Percentiles rank a stretch among this genome's conserved stretches.
Evolutionary conservation across 2,888 invertebrate species (phyloP).

Genomic region (Cabera pusaria): DNA sequence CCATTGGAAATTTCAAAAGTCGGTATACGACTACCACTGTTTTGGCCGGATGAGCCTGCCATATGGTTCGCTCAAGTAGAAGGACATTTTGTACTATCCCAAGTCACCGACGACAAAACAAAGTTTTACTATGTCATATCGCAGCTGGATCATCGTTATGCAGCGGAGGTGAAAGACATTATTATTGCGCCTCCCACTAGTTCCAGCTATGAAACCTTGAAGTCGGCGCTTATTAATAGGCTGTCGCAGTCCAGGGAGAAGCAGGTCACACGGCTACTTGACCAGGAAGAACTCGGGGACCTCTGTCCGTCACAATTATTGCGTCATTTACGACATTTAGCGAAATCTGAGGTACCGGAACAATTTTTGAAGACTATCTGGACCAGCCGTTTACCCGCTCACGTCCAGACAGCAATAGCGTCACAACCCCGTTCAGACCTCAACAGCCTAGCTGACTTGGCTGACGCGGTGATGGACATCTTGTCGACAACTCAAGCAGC

Average conservation of each 20-base stretch:
- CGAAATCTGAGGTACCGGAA: not conserved
- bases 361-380: not conserved
- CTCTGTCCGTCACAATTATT: not conserved
- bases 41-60: conserved; percentile 9
- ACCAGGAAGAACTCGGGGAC: not conserved
- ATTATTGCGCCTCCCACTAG: conserved; percentile 1
- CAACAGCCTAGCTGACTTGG: not conserved
- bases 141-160: conserved; percentile 3
- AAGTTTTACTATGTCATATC: conserved; percentile 11
- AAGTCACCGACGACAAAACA: conserved; percentile 4
- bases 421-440: not conserved
- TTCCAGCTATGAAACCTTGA: conserved; percentile 6
- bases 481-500: not conserved
- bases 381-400: not conserved
- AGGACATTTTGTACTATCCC: conserved; percentile 1
- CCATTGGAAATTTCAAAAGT: too few relatives aligned
- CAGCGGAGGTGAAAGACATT: conserved; percentile 11
- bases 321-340: not conserved
- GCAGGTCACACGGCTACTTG: not conserved
- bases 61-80: conserved; percentile 10
- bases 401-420: not conserved
- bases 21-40: conserved; percentile 3
- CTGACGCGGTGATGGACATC: not conserved
- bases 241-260: conserved; percentile 1
- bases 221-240: conserved; percentile 1